A percentile compares a stretch with the other conserved stretches of the same genome.
Evolutionary conservation across 23 tunicate species (phyloP).

Genomic region (Diplosoma virens): DNA sequence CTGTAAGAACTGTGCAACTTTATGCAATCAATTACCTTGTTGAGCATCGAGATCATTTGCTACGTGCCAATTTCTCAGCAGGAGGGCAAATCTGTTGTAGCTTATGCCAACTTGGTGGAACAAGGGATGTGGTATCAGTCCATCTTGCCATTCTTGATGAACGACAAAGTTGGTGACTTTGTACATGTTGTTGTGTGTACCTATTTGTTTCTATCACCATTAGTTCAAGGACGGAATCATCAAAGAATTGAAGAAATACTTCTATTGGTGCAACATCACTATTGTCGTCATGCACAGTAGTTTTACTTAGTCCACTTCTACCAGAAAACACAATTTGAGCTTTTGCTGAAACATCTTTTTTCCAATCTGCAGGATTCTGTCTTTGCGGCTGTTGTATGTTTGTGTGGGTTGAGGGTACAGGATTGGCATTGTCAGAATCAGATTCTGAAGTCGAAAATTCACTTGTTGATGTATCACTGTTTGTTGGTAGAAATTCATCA

Average conservation of each 20-base stretch:
- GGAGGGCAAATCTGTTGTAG: constrained; percentile 15
- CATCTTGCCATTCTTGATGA: constrained; percentile 21
- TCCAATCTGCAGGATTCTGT: constrained; percentile 15
- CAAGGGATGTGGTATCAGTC: constrained; percentile 17
- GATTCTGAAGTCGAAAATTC: too few species aligned
- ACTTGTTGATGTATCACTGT: too few species aligned
- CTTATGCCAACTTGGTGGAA: constrained; percentile 26
- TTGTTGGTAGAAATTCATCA: too few species aligned
- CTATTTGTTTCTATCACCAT: constrained; percentile 15
- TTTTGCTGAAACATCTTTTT: constrained; percentile 3
- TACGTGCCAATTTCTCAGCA: constrained; percentile 21
- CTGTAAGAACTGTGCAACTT: constrained; percentile 5
- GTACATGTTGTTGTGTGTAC: constrained; percentile 11
- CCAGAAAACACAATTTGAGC: constrained; percentile 10
- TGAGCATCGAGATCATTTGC: constrained; percentile 22
- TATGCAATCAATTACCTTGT: constrained; percentile 18
- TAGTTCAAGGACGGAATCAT: constrained; percentile 10
- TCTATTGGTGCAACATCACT: constrained; percentile 17
- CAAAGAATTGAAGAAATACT: constrained; percentile 20
- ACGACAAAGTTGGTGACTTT: constrained; percentile 16
- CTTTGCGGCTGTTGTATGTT: not conserved
- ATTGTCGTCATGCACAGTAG: constrained; percentile 9
- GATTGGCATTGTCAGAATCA: too few species aligned
- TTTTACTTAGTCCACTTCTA: constrained; percentile 1
- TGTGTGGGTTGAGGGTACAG: too few species aligned